Percentiles rank a stretch among this genome's conserved stretches.
Evolutionary conservation across 2,888 invertebrate species (phyloP).

Genomic region (Latrodectus hesperus): DNA sequence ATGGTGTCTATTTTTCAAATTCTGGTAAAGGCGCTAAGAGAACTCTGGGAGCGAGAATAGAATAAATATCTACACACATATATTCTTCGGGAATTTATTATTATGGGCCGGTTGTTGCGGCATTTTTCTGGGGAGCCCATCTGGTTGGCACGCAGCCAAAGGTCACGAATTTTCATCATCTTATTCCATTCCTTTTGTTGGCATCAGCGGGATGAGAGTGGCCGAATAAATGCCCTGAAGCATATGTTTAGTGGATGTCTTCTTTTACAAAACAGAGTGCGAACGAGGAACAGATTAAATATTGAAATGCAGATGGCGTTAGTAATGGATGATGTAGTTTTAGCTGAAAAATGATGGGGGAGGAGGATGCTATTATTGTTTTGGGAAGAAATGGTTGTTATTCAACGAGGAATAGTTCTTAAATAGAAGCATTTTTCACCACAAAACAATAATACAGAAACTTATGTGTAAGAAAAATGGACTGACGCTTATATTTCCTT

Average conservation of each 20-base stretch:
- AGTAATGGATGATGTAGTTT: not conserved
- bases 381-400: not conserved
- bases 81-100: conserved; percentile 39
- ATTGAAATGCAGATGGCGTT: not conserved
- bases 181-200: conserved; percentile 1
- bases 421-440: too few relatives aligned
- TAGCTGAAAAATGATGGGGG: not conserved
- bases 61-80: conserved; percentile 37
- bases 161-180: conserved; percentile 39
- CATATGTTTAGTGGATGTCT: not conserved
- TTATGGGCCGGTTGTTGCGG: conserved; percentile 50
- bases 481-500: too few relatives aligned
- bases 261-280: not conserved
- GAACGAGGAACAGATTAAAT: not conserved
- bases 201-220: not conserved
- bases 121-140: conserved; percentile 10
- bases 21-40: not conserved
- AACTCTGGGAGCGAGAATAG: not conserved
- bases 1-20: not conserved
- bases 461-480: too few relatives aligned
- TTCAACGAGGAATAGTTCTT: too few relatives aligned
- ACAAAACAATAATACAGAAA: too few relatives aligned
- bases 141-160: conserved; percentile 5
- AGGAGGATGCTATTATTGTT: not conserved
- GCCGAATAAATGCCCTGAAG: conserved; percentile 1